These are phyloP conservation scores for Platycheirus rosarum DNA, from an alignment of 2,888 invertebrate species.

Conservation along the genomic window DNA sequence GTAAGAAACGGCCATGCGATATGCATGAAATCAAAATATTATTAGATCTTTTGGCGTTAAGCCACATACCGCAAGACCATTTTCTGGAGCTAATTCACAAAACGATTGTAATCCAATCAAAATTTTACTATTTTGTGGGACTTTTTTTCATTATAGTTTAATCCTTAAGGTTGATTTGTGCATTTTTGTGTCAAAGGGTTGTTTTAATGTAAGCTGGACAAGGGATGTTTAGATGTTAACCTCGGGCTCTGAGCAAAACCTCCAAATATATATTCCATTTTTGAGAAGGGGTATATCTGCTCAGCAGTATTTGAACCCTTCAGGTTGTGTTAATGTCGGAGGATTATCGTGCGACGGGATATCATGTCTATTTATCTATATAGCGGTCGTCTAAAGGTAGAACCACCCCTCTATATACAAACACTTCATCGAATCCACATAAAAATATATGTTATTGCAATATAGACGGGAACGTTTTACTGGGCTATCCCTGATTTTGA, in stretches of 20 bases:
- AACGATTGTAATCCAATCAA: conserved; percentile 43
- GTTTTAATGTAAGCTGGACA: conserved; percentile 17
- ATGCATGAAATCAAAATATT: conserved; percentile 39
- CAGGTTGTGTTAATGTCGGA: conserved; percentile 46
- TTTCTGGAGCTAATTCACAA: not conserved
- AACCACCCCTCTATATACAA: conserved; percentile 16
- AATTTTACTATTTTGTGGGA: conserved; percentile 11
- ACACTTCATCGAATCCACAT: conserved; percentile 51
- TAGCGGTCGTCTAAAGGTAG: conserved; percentile 29
- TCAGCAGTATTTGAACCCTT: conserved; percentile 54
- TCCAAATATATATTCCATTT: conserved; percentile 5
- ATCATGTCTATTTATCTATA: conserved; percentile 33
- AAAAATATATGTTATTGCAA: conserved; percentile 34
- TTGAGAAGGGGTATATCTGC: conserved; percentile 12
- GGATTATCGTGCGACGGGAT: conserved; percentile 38
- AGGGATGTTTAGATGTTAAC: not conserved
- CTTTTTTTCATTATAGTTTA: conserved; percentile 18
- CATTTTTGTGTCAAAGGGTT: conserved; percentile 3
- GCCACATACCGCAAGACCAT: conserved; percentile 1
- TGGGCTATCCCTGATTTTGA: conserved; percentile 32
- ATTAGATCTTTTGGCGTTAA: conserved; percentile 2
- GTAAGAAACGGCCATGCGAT: conserved; percentile 53
- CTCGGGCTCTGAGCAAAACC: not conserved
- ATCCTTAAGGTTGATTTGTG: conserved; percentile 42
- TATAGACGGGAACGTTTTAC: conserved; percentile 16